A percentile compares a stretch with the other conserved stretches of the same genome.
phyloP scores from a whole-genome alignment of 92 coral and sea anemone genomes.

The Zoanthus sociatus region DNA sequence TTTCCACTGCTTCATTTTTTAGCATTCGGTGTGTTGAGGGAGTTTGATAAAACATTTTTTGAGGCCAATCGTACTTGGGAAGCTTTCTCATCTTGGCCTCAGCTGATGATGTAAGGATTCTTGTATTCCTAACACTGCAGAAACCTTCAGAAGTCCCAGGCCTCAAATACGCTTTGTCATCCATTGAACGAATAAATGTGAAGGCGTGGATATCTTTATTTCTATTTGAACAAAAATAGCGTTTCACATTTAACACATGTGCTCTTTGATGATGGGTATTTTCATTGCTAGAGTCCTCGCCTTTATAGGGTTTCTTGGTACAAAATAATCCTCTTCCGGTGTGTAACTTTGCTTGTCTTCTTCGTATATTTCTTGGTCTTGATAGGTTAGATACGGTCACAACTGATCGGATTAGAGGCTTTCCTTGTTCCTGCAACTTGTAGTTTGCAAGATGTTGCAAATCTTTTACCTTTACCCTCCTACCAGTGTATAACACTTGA shows the following conservation, averaged over 20 bases:
- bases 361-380: no score
- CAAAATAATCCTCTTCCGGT: no score
- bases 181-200: constrained; percentile 59
- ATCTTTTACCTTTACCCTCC: constrained; percentile 16
- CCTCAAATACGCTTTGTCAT: constrained; percentile 67
- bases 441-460: constrained; percentile 11
- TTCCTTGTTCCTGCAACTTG: no score
- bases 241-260: constrained; percentile 65
- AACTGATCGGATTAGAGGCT: no score
- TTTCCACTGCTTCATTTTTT: constrained; percentile 49
- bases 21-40: constrained; percentile 70
- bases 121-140: constrained; percentile 46
- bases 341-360: no score
- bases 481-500: constrained; percentile 10
- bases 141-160: constrained; percentile 75
- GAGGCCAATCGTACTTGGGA: constrained; percentile 79
- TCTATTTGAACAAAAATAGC: constrained; percentile 50
- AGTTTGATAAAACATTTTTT: constrained; percentile 64
- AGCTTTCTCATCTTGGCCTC: constrained; percentile 60
- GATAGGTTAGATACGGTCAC: no score
- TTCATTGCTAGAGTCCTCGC: no score
- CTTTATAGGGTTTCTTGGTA: no score
- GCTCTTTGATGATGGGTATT: constrained; percentile 51
- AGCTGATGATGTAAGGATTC: constrained; percentile 61
- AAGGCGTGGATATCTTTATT: constrained; percentile 39